Conservation (phyloP, 2,888 invertebrate genomes). For the Euclidia mi region DNA sequence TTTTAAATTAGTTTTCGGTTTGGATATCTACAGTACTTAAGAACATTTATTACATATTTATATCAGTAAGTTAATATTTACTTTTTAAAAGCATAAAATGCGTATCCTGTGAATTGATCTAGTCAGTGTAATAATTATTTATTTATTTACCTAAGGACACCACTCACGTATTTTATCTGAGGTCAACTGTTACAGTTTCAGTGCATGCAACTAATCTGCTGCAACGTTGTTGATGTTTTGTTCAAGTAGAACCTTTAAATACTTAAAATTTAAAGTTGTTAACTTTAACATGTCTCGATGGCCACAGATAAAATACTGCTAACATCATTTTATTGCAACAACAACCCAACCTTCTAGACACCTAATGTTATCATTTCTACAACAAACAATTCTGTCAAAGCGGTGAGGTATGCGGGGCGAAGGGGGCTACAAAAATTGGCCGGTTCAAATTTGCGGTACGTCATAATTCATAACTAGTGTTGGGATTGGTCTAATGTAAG, state of each 20-base stretch:
- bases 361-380: too few species aligned
- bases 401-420: too few species aligned
- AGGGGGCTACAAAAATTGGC: too few species aligned
- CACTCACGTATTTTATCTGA: slow-evolving; percentile 33
- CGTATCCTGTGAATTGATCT: slow-evolving; percentile 55
- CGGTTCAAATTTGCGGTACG: too few species aligned
- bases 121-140: slow-evolving; percentile 54
- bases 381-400: too few species aligned
- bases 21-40: background rate
- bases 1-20: slow-evolving; percentile 6
- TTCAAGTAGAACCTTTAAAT: slow-evolving; percentile 34
- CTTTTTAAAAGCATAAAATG: slow-evolving; percentile 53
- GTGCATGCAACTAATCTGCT: slow-evolving; percentile 23
- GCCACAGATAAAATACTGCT: slow-evolving; percentile 32
- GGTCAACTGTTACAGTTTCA: slow-evolving; percentile 33
- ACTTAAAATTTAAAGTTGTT: slow-evolving; percentile 35
- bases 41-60: background rate
- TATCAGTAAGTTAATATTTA: slow-evolving; percentile 12
- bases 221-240: slow-evolving; percentile 40
- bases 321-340: slow-evolving; percentile 37
- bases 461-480: too few species aligned
- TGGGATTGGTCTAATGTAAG: too few species aligned
- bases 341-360: too few species aligned
- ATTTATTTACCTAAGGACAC: too few species aligned
- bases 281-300: slow-evolving; percentile 23